These are phyloP conservation scores for Eudemis profundana DNA, from an alignment of 2,888 invertebrate species.

Conservation along the genomic window DNA sequence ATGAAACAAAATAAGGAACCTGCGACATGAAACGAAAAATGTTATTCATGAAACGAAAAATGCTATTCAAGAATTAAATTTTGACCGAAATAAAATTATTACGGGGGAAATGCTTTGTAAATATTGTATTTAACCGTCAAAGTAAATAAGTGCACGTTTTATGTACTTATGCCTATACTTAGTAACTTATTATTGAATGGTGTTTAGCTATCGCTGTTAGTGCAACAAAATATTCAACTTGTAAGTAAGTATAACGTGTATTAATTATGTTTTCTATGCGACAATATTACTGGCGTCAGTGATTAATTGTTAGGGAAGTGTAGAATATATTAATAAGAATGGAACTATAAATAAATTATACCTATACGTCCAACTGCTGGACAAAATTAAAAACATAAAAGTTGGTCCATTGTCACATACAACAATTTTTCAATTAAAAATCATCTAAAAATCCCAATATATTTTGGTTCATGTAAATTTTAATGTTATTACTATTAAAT, in stretches of 20 bases:
- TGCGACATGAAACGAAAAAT: neutral
- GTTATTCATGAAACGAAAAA: neutral
- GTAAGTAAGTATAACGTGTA: neutral
- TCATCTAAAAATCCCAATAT: too few species aligned
- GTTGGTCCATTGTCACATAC: too few species aligned
- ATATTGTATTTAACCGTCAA: constrained; percentile 56
- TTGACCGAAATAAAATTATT: neutral
- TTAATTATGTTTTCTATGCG: neutral
- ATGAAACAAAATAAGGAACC: neutral
- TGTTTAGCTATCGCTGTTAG: constrained; percentile 55
- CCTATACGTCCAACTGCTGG: too few species aligned
- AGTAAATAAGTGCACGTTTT: constrained; percentile 49
- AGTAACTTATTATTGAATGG: constrained; percentile 56
- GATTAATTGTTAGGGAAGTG: neutral
- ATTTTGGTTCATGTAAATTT: too few species aligned
- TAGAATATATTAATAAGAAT: too few species aligned
- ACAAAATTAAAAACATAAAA: too few species aligned
- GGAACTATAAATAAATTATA: too few species aligned
- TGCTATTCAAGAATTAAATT: neutral
- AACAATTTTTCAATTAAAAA: too few species aligned
- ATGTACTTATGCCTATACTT: constrained; percentile 16
- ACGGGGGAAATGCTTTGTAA: constrained; percentile 56
- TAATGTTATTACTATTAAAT: too few species aligned
- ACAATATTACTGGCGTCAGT: constrained; percentile 6
- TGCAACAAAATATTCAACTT: neutral